Percentiles rank a stretch among this genome's conserved stretches.
phyloP scores from a whole-genome alignment of 1,140 invertebrate genomes.

The Camponotus pennsylvanicus region DNA sequence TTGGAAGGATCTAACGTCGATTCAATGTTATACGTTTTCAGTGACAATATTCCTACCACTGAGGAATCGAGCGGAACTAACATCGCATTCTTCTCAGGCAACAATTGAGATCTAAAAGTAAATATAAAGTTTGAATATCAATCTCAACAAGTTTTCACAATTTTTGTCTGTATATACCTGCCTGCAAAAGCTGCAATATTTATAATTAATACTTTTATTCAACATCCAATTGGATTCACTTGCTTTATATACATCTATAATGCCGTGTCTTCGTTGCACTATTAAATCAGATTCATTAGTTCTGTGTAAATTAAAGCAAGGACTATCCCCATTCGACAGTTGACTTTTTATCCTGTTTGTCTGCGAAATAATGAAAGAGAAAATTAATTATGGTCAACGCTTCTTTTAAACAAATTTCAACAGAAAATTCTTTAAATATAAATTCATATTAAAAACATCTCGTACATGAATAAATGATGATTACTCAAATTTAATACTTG shows the following conservation, averaged over 20 bases:
- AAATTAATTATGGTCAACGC: not conserved
- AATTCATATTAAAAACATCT: constrained; percentile 7
- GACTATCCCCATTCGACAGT: constrained; percentile 87
- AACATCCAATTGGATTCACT: constrained; percentile 88
- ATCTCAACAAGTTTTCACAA: not conserved
- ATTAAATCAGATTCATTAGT: constrained; percentile 87
- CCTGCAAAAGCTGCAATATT: constrained; percentile 89
- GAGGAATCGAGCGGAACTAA: constrained; percentile 89
- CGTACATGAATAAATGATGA: not conserved
- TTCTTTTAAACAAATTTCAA: constrained; percentile 25
- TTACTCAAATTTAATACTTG: constrained; percentile 24
- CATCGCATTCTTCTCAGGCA: constrained; percentile 88
- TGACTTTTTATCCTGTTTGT: constrained; percentile 88
- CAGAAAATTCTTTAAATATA: not conserved
- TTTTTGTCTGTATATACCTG: constrained; percentile 72
- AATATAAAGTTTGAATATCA: constrained; percentile 9
- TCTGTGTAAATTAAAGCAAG: constrained; percentile 87
- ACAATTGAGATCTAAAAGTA: constrained; percentile 84
- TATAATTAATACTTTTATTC: constrained; percentile 86
- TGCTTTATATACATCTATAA: constrained; percentile 89
- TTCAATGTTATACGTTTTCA: constrained; percentile 86
- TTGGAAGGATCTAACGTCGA: constrained; percentile 83
- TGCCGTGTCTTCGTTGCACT: constrained; percentile 90
- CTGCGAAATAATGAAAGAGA: constrained; percentile 81
- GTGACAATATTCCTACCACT: constrained; percentile 88